phyloP scores from a whole-genome alignment of 2,888 invertebrate species.

The Microchrysa polita region DNA sequence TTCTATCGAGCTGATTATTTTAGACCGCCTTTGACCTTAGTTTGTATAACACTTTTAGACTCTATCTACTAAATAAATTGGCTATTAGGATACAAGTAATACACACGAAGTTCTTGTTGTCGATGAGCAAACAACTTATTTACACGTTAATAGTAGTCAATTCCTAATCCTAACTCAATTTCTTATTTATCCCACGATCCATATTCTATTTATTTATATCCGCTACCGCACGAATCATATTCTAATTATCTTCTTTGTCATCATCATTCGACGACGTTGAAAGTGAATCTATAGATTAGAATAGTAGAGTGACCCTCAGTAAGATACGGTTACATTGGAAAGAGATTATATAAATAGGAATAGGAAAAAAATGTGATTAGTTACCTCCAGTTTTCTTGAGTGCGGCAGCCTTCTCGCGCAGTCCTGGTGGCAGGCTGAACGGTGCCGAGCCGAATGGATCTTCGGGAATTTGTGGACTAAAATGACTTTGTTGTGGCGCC shows the following conservation, averaged over 20 bases:
- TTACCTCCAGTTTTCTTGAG: constrained; percentile 65
- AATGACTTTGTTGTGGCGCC: constrained; percentile 45
- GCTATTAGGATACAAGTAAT: not conserved
- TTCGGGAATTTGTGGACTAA: constrained; percentile 65
- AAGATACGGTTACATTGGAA: no score
- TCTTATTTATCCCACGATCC: constrained; percentile 24
- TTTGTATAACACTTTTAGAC: not conserved
- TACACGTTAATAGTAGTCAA: constrained; percentile 13
- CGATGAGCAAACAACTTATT: not conserved
- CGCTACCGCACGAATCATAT: not conserved
- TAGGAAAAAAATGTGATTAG: constrained; percentile 57
- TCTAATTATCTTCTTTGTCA: not conserved
- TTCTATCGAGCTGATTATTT: constrained; percentile 17
- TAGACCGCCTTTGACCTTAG: constrained; percentile 42
- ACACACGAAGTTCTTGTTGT: constrained; percentile 12
- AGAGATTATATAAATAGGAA: constrained; percentile 31
- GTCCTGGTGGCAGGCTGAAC: constrained; percentile 73
- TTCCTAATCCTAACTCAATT: constrained; percentile 43
- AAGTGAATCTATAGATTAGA: not conserved
- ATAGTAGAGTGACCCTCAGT: not conserved
- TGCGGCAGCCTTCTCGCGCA: constrained; percentile 64
- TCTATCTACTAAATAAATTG: constrained; percentile 14
- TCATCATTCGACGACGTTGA: not conserved
- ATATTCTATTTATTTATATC: not conserved
- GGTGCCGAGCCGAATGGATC: constrained; percentile 87